Conservation (phyloP, 1,140 invertebrate genomes). For the Idris sp. region DNA sequence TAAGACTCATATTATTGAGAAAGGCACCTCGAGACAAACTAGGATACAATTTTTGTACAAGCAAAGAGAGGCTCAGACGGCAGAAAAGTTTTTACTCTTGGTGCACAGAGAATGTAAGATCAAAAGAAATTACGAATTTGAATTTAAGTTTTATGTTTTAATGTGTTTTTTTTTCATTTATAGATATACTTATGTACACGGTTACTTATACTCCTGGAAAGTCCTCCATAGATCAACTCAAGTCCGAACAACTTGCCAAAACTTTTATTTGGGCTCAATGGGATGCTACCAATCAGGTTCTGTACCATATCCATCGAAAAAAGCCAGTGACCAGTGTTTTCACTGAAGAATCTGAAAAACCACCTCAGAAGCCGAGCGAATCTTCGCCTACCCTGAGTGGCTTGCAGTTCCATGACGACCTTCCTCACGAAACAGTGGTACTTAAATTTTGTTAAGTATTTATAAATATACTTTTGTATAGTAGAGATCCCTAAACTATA, state of each 20-base stretch:
- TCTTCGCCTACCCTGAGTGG: constrained; percentile 85
- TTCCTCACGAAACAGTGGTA: constrained; percentile 91
- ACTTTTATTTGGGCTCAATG: constrained; percentile 90
- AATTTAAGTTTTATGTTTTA: too few relatives aligned
- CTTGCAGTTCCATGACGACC: constrained; percentile 89
- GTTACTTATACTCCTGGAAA: constrained; percentile 61
- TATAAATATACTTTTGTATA: too few relatives aligned
- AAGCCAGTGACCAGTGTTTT: constrained; percentile 82
- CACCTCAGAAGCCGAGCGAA: constrained; percentile 77
- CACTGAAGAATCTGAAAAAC: constrained; percentile 82
- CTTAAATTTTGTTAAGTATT: constrained; percentile 57
- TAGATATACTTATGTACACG: constrained; percentile 72
- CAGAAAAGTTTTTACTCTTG: constrained; percentile 86
- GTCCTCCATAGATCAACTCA: constrained; percentile 70
- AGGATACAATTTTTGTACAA: constrained; percentile 88
- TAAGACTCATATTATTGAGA: constrained; percentile 78
- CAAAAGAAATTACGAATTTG: too few relatives aligned
- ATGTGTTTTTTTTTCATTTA: too few relatives aligned
- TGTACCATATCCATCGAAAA: constrained; percentile 89
- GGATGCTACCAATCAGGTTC: constrained; percentile 86
- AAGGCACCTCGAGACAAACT: constrained; percentile 81
- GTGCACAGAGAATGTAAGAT: constrained; percentile 88
- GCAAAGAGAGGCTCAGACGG: constrained; percentile 81
- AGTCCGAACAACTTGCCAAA: constrained; percentile 83
- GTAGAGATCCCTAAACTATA: too few relatives aligned